Evolutionary conservation across 2,797 vertebrate species (phyloP).

Genomic region (Melanotaenia maccullochi): DNA sequence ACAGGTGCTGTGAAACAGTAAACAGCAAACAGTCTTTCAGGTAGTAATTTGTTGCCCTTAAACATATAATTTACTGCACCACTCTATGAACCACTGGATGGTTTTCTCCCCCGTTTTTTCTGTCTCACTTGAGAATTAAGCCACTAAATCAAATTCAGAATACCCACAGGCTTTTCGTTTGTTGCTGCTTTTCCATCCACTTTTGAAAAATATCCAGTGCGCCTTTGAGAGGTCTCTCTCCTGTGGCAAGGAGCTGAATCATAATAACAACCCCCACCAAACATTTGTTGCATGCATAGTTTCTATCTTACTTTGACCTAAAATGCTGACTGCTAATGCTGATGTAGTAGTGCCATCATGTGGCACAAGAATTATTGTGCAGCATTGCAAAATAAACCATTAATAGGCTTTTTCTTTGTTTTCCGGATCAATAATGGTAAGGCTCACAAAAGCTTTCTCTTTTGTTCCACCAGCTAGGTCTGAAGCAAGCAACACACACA

Average conservation of each 20-base stretch:
- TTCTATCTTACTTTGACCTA: slow-evolving; percentile 16
- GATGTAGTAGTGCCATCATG: slow-evolving; percentile 54
- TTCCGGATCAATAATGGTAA: background rate
- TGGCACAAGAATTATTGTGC: slow-evolving; percentile 31
- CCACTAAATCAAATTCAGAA: slow-evolving; percentile 59
- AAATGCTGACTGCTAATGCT: background rate
- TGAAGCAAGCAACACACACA: background rate
- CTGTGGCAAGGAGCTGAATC: slow-evolving; percentile 52
- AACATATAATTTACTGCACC: slow-evolving; percentile 49
- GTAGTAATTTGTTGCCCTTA: slow-evolving; percentile 40
- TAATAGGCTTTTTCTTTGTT: background rate
- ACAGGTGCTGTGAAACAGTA: slow-evolving; percentile 23
- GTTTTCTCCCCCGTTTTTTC: slow-evolving; percentile 21
- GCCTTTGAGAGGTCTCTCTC: slow-evolving; percentile 56
- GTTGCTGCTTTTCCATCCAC: slow-evolving; percentile 45
- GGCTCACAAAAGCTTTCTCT: slow-evolving; percentile 39
- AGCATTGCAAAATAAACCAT: background rate
- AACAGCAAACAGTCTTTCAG: slow-evolving; percentile 44
- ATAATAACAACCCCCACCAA: slow-evolving; percentile 55
- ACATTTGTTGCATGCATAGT: slow-evolving; percentile 33
- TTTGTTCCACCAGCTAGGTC: slow-evolving; percentile 3
- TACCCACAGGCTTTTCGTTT: slow-evolving; percentile 53
- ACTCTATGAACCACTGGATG: slow-evolving; percentile 37
- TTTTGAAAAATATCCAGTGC: slow-evolving; percentile 51
- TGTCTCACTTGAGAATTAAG: slow-evolving; percentile 55